phyloP scores from a whole-genome alignment of 2,113 vertebrate species.

The Phrynosoma platyrhinos region DNA sequence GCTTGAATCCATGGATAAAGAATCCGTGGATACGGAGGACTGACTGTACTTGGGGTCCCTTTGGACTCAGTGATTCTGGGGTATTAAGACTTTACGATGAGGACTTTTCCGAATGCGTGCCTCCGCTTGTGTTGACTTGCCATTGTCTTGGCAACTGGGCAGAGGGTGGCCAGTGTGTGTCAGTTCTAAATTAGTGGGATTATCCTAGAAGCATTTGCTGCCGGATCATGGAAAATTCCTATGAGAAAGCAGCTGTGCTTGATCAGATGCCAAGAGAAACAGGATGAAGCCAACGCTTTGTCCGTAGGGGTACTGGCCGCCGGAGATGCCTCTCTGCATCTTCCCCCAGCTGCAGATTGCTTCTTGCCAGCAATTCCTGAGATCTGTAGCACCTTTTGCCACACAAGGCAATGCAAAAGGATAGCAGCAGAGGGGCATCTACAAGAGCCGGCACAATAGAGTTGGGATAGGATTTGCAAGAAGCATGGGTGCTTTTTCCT shows the following conservation, averaged over 20 bases:
- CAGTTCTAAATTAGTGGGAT: neutral
- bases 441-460: too few species aligned
- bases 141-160: neutral
- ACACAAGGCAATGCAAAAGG: neutral
- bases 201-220: conserved; percentile 51
- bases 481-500: too few species aligned
- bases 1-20: too few species aligned
- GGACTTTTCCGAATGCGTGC: too few species aligned
- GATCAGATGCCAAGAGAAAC: conserved; percentile 68
- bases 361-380: conserved; percentile 50
- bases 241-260: conserved; percentile 41
- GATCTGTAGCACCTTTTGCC: neutral
- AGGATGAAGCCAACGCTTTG: conserved; percentile 55
- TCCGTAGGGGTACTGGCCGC: neutral
- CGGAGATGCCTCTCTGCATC: neutral
- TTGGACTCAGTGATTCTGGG: too few species aligned
- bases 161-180: conserved; percentile 30
- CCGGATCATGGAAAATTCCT: conserved; percentile 72
- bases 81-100: too few species aligned
- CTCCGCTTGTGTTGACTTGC: neutral
- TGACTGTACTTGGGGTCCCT: too few species aligned
- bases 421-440: neutral
- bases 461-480: too few species aligned
- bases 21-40: too few species aligned
- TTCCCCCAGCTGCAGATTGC: conserved; percentile 29